Evolutionary conservation across 2,113 vertebrate genomes (phyloP), one percentile per base, ranked within the genome.

Genomic region (Pongo abelii): DNA sequence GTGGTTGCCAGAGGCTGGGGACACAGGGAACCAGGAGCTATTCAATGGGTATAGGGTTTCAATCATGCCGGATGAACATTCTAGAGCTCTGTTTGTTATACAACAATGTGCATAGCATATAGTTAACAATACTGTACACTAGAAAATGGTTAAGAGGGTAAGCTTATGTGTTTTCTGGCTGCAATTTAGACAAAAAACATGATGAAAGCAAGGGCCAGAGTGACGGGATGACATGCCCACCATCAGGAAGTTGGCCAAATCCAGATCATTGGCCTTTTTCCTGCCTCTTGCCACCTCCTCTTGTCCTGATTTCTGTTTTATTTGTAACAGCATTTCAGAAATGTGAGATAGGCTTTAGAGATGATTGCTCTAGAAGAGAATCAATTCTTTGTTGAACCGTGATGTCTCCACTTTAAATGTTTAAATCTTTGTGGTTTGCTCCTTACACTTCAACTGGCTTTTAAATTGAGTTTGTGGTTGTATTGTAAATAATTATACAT

Each of bases 191-290:
- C 52, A 79, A 81, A 78, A 94, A 35, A 1, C 4, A 22, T 0
- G 11, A 43, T 20, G 40, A 50, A 85, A 83, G 23, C 17, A 35
- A 80, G 67, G 40, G 14, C 48, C n/a, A 35, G 8, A 43, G 30
- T 7, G 6, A 38, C 1, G 0, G 5, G 17, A 18, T 50, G n/a
- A 22, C 57, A 16, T 52, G 46, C 35, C 30, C 25, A 4, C 23
- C 50, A n/a, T 9, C 8, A 2, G 8, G 10, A 48, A 22, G 8
- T 38, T n/a, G 4, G 17, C 20, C 75, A 46, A 14, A 32, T 27
- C 20, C 32, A 46, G 5, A 4, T 7, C 38, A 18, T 0, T 3
- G 40, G 32, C 40, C 46, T 25, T 27, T 57, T 2, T 3, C 5
- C 43, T 72, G 1, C 10, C 7, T 55, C 50, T 57, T 12, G 27